phyloP scores from a whole-genome alignment of 2,888 invertebrate species.

The Tiliacea aurago region DNA sequence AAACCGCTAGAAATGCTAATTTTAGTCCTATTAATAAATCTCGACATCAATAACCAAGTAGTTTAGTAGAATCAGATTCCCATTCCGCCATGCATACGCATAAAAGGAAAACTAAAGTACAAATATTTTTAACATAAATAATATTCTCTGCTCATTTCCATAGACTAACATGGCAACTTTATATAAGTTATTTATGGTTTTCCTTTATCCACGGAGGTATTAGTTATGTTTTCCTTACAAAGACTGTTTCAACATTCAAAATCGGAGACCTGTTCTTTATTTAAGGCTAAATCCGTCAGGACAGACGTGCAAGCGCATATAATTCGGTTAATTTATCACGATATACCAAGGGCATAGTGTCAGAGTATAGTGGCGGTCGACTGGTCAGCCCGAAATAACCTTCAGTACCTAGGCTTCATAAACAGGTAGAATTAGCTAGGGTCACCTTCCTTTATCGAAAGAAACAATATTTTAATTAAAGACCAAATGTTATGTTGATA shows the following conservation, averaged over 20 bases:
- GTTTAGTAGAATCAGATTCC: constrained; percentile 31
- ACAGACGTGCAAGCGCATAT: constrained; percentile 41
- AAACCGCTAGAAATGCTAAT: constrained; percentile 38
- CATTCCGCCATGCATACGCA: constrained; percentile 24
- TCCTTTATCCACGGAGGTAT: constrained; percentile 26
- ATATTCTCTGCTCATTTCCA: constrained; percentile 35
- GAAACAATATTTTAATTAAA: constrained; percentile 47
- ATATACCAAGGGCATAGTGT: constrained; percentile 58
- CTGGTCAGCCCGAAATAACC: constrained; percentile 54
- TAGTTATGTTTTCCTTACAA: constrained; percentile 22
- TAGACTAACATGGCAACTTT: constrained; percentile 35
- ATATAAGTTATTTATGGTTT: constrained; percentile 40
- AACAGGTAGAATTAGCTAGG: constrained; percentile 63
- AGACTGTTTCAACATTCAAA: constrained; percentile 31
- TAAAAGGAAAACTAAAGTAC: constrained; percentile 34
- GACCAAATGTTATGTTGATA: constrained; percentile 38
- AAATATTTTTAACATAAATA: constrained; percentile 39
- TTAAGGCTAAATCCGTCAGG: constrained; percentile 34
- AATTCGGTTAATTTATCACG: constrained; percentile 47
- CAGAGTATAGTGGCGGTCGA: constrained; percentile 47
- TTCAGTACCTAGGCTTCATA: constrained; percentile 53
- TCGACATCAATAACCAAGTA: constrained; percentile 37
- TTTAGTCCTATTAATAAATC: constrained; percentile 40
- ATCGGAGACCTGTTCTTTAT: constrained; percentile 26
- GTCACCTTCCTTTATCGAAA: constrained; percentile 63